Percentiles rank a stretch among this genome's conserved stretches.
Conservation (phyloP, 2,797 vertebrate species). For the Gallinago nigripennis region DNA sequence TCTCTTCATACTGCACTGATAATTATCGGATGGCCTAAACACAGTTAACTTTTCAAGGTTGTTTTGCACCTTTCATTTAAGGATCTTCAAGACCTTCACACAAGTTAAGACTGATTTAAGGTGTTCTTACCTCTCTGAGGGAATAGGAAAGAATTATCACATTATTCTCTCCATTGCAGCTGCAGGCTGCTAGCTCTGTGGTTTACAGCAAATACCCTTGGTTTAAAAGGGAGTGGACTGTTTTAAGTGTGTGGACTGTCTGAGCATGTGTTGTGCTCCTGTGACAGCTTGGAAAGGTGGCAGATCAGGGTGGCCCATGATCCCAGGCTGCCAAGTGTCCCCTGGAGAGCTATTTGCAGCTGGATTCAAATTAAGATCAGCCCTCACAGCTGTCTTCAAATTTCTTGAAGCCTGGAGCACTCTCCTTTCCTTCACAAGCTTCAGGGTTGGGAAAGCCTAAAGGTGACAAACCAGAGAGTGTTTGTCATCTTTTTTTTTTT, state of each 20-base stretch:
- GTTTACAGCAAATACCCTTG: neutral
- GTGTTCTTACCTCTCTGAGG: neutral
- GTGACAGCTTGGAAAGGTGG: neutral
- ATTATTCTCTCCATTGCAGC: neutral
- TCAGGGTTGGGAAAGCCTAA: neutral
- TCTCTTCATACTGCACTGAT: neutral
- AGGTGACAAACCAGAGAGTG: neutral
- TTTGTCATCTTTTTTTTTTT: no score
- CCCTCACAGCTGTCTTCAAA: neutral
- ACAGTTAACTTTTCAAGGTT: neutral
- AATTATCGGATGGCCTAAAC: neutral
- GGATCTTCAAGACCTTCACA: neutral
- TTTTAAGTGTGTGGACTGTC: neutral
- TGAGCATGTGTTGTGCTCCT: neutral
- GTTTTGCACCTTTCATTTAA: neutral
- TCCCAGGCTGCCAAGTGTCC: neutral
- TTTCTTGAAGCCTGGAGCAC: neutral
- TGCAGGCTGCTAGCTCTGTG: neutral
- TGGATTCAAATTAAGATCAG: neutral
- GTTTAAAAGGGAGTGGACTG: neutral
- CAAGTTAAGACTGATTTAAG: neutral
- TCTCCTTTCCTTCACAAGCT: neutral
- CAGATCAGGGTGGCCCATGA: neutral
- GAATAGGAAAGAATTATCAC: neutral
- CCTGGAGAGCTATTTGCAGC: neutral